phyloP scores from a whole-genome alignment of 2,113 vertebrate genomes.

The Callipepla californica region DNA sequence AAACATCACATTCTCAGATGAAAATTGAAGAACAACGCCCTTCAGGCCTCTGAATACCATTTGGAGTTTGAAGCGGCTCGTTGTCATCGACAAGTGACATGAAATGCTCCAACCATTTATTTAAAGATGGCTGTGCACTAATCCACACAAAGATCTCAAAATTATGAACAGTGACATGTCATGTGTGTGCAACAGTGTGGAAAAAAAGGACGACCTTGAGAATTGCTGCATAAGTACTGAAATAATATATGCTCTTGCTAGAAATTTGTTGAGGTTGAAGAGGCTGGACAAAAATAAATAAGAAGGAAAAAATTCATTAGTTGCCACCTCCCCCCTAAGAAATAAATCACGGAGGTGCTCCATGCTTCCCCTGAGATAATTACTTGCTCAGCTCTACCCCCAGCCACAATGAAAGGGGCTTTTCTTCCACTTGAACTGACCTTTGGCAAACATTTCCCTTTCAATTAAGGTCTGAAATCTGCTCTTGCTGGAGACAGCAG shows the following conservation, averaged over 20 bases:
- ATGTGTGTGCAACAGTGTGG: background rate
- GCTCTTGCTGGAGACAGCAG: background rate
- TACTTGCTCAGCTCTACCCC: background rate
- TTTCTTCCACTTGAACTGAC: slow-evolving; percentile 49
- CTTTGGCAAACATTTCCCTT: slow-evolving; percentile 52
- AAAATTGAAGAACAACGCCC: background rate
- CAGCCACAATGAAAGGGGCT: slow-evolving; percentile 13
- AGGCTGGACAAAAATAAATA: background rate
- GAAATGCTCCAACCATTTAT: background rate
- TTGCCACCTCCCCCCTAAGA: background rate
- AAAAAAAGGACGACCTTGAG: background rate
- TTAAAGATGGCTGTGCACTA: background rate
- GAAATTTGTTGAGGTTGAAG: background rate
- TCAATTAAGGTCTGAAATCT: slow-evolving; percentile 38
- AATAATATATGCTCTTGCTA: background rate
- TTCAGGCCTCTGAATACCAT: background rate
- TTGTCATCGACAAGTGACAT: background rate
- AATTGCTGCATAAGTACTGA: background rate
- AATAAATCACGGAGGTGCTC: slow-evolving; percentile 18
- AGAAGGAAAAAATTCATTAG: background rate
- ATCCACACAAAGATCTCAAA: background rate
- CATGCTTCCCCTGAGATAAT: background rate
- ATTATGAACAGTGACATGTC: background rate
- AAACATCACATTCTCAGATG: background rate
- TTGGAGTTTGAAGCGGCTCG: background rate